phyloP scores from a whole-genome alignment of 2,797 vertebrate genomes.

The Cirrhinus mrigala region DNA sequence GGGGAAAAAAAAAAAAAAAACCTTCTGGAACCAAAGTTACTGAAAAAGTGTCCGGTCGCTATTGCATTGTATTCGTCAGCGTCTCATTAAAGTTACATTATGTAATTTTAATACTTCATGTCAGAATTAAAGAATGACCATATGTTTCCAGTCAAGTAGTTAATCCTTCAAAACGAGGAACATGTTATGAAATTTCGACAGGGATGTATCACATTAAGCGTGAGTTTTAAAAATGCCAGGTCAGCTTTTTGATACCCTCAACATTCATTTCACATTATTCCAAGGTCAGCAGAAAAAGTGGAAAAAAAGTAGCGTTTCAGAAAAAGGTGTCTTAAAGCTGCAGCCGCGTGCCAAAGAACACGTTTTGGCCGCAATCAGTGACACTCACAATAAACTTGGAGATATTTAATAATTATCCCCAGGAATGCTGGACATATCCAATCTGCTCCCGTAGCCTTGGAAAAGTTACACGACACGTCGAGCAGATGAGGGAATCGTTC shows the following conservation, averaged over 20 bases:
- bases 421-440: slow-evolving; percentile 68
- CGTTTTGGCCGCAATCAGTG: slow-evolving; percentile 68
- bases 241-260: slow-evolving; percentile 41
- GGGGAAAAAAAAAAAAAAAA: not conserved
- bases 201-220: slow-evolving; percentile 32
- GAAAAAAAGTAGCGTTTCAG: slow-evolving; percentile 32
- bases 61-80: not conserved
- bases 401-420: slow-evolving; percentile 72
- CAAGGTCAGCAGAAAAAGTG: slow-evolving; percentile 34
- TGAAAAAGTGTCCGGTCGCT: not conserved
- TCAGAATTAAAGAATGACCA: slow-evolving; percentile 17
- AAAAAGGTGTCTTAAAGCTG: slow-evolving; percentile 43
- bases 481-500: slow-evolving; percentile 17
- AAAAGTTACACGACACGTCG: slow-evolving; percentile 56
- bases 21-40: not conserved
- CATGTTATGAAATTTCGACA: slow-evolving; percentile 30
- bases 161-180: slow-evolving; percentile 36
- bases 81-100: not conserved
- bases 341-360: slow-evolving; percentile 66
- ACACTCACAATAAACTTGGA: slow-evolving; percentile 72
- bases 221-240: slow-evolving; percentile 35
- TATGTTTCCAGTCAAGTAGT: slow-evolving; percentile 40
- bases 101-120: not conserved
- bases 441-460: slow-evolving; percentile 65
- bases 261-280: slow-evolving; percentile 50